These are phyloP conservation scores for Isoperla grammatica DNA, from an alignment of 2,888 invertebrate species.

Conservation along the genomic window DNA sequence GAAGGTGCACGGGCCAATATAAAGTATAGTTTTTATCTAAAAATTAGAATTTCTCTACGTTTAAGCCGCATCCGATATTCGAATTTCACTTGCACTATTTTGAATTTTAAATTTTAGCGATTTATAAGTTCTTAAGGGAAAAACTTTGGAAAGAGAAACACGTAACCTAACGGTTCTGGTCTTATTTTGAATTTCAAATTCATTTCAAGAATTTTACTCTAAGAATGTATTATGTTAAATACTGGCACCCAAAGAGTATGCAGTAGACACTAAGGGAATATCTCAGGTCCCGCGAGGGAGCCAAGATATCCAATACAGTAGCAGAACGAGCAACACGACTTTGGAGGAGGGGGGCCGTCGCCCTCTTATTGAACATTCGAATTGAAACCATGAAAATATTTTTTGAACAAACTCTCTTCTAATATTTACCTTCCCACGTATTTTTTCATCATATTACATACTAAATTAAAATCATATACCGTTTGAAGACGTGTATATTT, in stretches of 20 bases:
- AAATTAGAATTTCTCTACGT: conserved; percentile 7
- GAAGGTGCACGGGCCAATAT: background rate
- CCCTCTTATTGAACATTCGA: no score
- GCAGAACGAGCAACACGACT: no score
- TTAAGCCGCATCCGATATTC: conserved; percentile 2
- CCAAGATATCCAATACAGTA: no score
- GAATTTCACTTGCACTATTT: conserved; percentile 5
- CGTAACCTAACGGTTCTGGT: background rate
- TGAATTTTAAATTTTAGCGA: conserved; percentile 12
- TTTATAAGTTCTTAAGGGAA: no score
- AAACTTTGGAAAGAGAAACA: background rate
- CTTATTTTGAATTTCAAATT: conserved; percentile 24
- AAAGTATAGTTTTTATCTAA: background rate
- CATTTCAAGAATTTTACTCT: conserved; percentile 19
- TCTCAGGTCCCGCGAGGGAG: no score
- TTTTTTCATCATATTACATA: background rate
- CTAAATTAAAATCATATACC: no score
- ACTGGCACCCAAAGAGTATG: no score
- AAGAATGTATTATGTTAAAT: conserved; percentile 5
- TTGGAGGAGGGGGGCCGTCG: no score
- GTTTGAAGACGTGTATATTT: no score
- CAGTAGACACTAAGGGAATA: no score
- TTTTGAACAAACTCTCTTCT: no score
- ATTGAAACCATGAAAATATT: no score
- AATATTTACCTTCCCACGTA: background rate